Percentiles rank a stretch among this genome's conserved stretches.
Evolutionary conservation across 2,888 invertebrate species (phyloP).

Genomic region (Colletes collaris): DNA sequence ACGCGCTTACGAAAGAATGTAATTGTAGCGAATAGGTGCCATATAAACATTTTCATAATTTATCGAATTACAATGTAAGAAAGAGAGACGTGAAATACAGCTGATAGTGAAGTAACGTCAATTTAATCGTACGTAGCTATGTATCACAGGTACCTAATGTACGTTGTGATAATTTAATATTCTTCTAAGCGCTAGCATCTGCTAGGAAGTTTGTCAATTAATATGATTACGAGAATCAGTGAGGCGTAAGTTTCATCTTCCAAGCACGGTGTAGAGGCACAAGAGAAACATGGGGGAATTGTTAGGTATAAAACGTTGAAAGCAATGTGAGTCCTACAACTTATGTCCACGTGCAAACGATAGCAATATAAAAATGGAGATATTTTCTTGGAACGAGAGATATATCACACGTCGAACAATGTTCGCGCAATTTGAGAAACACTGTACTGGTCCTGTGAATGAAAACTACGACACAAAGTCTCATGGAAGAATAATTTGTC

Average conservation of each 20-base stretch:
- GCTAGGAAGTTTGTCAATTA: constrained; percentile 64
- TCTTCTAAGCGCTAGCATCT: constrained; percentile 30
- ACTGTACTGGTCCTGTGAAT: constrained; percentile 63
- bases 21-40: constrained; percentile 35
- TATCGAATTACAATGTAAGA: not conserved
- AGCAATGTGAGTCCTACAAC: constrained; percentile 3
- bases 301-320: not conserved
- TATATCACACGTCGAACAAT: constrained; percentile 26
- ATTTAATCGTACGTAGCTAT: constrained; percentile 17
- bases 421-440: constrained; percentile 72
- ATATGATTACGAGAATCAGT: constrained; percentile 43
- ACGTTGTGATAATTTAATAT: constrained; percentile 27
- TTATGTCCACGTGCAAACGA: constrained; percentile 57
- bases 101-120: constrained; percentile 2
- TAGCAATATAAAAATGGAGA: constrained; percentile 67
- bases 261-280: not conserved
- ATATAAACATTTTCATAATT: constrained; percentile 37
- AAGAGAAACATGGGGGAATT: not conserved
- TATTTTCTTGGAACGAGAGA: constrained; percentile 51
- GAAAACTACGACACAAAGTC: constrained; percentile 10
- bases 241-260: constrained; percentile 41
- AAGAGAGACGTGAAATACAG: not conserved
- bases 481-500: constrained; percentile 43
- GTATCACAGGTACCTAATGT: not conserved
- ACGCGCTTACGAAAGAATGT: constrained; percentile 16